Evolutionary conservation across 2,888 invertebrate genomes (phyloP), one percentile per base, ranked within the genome.

Genomic region (Biston stratarius): DNA sequence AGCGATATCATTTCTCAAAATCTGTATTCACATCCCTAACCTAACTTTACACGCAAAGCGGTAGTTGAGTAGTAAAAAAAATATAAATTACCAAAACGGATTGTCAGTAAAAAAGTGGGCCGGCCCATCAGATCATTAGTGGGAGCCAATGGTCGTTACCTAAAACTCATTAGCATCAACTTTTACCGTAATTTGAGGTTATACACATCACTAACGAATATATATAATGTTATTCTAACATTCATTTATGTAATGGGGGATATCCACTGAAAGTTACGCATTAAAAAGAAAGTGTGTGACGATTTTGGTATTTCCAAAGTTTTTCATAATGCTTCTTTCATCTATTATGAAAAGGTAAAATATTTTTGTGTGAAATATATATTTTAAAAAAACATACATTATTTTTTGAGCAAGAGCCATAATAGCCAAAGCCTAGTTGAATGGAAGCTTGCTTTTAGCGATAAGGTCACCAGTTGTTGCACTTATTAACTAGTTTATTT

Each of bases 101-200:
- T 88, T 85, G 86, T 81, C 82, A 81, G 86, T 88, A 89, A 91
- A 91, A 90, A 91, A 92, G 92, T 91, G 91, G 94, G 93, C 80
- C 77, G 93, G 85, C 78, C 90, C 87, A 80, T 69, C 77, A 76
- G 82, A 86, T 91, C 92, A 92, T 93, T 93, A 94, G 92, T 85
- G 82, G 72, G 86, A 85, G 84, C 94, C 94, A 93, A 94, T 94
- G 92, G 91, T 91, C 89, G 92, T 89, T 91, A 92, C 93, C 89
- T 85, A 90, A 92, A 94, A 91, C 88, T 92, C 94, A 92, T 94
- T 94, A 94, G 88, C 85, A 81, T 87, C 86, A 88, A 91, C 91
- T 93, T 93, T 92, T 91, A 91, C 92, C 78, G 88, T 88, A 91
- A 90, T 89, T 90, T 91, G 89, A 87, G 83, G 86, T 79, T 78